Percentiles rank a stretch among this genome's conserved stretches.
Evolutionary conservation across 1,140 invertebrate species (phyloP).

Genomic region (Drosophila busckii): DNA sequence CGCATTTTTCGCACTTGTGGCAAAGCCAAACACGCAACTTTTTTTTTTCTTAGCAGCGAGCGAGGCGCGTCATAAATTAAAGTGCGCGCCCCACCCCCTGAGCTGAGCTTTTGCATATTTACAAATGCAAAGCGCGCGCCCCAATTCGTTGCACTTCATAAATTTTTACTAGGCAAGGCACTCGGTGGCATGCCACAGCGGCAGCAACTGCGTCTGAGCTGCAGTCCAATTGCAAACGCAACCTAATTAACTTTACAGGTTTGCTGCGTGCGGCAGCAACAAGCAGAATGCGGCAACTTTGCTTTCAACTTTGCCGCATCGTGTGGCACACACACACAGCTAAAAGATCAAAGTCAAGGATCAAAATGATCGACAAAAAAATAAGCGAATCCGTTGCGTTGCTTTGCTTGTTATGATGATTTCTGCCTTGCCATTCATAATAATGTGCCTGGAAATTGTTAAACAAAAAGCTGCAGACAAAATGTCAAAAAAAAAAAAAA

Average conservation of each 20-base stretch:
- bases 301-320: slow-evolving; percentile 64
- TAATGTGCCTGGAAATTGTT: slow-evolving; percentile 53
- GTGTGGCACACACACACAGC: slow-evolving; percentile 63
- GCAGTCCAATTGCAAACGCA: slow-evolving; percentile 19
- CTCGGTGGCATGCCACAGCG: neutral
- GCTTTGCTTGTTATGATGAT: slow-evolving; percentile 66
- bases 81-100: slow-evolving; percentile 4
- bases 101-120: slow-evolving; percentile 37
- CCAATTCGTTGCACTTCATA: slow-evolving; percentile 71
- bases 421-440: slow-evolving; percentile 60
- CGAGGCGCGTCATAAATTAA: slow-evolving; percentile 33
- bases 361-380: slow-evolving; percentile 47
- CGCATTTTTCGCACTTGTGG: slow-evolving; percentile 53
- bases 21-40: slow-evolving; percentile 44
- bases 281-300: slow-evolving; percentile 13
- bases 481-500: slow-evolving; percentile 34
- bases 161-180: slow-evolving; percentile 55
- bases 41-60: neutral
- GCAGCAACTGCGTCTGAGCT: neutral
- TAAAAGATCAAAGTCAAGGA: slow-evolving; percentile 74
- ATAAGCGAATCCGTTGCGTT: slow-evolving; percentile 15
- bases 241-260: slow-evolving; percentile 63
- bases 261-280: slow-evolving; percentile 41
- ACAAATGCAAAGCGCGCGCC: slow-evolving; percentile 41
- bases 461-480: slow-evolving; percentile 56